Conservation (phyloP, 2,888 invertebrate genomes). For the Protonemura montana region DNA sequence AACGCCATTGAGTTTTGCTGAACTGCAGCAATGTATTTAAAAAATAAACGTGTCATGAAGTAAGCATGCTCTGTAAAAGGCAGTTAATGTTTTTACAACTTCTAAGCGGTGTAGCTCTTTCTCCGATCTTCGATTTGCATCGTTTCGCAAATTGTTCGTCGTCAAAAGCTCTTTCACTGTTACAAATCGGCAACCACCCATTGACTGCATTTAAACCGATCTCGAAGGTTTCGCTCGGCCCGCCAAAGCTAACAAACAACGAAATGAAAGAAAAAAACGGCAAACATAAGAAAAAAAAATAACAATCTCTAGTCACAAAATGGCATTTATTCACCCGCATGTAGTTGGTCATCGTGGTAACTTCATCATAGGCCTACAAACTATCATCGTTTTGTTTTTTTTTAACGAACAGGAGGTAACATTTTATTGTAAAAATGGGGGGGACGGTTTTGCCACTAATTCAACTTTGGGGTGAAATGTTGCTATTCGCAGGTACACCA, state of each 20-base stretch:
- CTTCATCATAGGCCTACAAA: neutral
- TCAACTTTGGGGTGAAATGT: no score
- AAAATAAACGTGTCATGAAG: no score
- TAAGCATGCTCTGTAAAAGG: no score
- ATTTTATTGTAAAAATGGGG: neutral
- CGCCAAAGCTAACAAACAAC: neutral
- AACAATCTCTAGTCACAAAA: conserved; percentile 5
- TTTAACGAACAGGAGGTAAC: neutral
- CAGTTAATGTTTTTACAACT: no score
- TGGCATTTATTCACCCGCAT: neutral
- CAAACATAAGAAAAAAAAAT: neutral
- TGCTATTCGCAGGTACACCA: neutral
- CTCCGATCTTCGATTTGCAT: neutral
- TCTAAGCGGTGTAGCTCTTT: no score
- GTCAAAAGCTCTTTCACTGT: neutral
- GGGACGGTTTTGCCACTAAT: neutral
- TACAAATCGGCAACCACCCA: neutral
- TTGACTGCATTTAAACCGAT: neutral
- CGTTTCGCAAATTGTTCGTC: neutral
- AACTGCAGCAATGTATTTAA: no score
- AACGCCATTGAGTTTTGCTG: no score
- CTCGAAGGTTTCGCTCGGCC: neutral
- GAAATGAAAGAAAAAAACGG: no score
- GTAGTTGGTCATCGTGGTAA: neutral
- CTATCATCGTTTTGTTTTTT: neutral